These are phyloP conservation scores for Andrena marginata DNA, from an alignment of 2,888 invertebrate species.

Conservation along the genomic window DNA sequence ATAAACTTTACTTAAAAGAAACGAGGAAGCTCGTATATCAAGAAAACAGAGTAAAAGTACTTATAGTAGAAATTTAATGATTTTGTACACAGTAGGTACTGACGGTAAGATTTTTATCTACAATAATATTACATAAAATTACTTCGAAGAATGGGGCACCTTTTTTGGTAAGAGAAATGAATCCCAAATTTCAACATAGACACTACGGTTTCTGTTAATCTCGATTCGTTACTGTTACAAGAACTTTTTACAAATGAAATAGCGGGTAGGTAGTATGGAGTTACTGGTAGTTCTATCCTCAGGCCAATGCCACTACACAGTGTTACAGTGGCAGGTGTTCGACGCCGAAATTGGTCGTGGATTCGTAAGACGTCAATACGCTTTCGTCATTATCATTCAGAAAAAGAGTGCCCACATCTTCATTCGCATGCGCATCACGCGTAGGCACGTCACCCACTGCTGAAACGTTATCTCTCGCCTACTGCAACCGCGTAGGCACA, in stretches of 20 bases:
- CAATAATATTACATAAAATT: no score
- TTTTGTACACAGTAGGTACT: no score
- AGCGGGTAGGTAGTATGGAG: neutral
- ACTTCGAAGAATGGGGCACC: no score
- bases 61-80: no score
- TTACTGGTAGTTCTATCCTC: neutral
- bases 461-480: constrained; percentile 49
- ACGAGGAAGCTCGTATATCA: no score
- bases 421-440: constrained; percentile 52
- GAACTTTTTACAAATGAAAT: neutral
- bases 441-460: constrained; percentile 30
- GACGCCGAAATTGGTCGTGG: constrained; percentile 24
- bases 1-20: no score
- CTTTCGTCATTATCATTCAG: constrained; percentile 25
- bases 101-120: no score
- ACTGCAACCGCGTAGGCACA: constrained; percentile 55
- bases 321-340: constrained; percentile 12
- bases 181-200: no score
- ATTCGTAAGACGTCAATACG: constrained; percentile 5
- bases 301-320: neutral
- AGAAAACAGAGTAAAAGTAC: no score
- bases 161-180: no score
- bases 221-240: no score
- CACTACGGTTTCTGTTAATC: no score
- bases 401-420: constrained; percentile 38